Conservation (phyloP, 2,888 invertebrate genomes). For the Sinelater perroti region DNA sequence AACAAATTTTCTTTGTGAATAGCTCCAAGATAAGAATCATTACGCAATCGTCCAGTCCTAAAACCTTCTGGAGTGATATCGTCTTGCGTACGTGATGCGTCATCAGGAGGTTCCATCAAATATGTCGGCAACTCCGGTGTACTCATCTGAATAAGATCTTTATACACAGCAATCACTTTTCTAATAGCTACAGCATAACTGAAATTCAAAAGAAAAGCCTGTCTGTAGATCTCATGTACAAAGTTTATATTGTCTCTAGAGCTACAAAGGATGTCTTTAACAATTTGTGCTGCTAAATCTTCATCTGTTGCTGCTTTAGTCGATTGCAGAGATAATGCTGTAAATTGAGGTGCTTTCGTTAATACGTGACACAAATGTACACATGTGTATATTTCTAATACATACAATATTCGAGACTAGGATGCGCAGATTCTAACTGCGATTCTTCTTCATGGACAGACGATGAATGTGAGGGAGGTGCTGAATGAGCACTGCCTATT, state of each 20-base stretch:
- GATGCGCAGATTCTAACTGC: constrained; percentile 66
- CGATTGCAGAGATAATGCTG: constrained; percentile 56
- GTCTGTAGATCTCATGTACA: constrained; percentile 91
- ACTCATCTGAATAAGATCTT: constrained; percentile 94
- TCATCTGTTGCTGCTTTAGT: constrained; percentile 57
- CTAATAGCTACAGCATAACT: constrained; percentile 87
- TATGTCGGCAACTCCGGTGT: constrained; percentile 83
- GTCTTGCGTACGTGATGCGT: constrained; percentile 50
- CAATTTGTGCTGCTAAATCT: constrained; percentile 69
- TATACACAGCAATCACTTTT: constrained; percentile 90
- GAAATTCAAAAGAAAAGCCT: constrained; percentile 91
- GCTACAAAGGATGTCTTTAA: constrained; percentile 86
- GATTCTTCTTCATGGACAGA: constrained; percentile 63
- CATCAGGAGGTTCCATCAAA: constrained; percentile 74
- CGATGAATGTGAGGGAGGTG: constrained; percentile 48
- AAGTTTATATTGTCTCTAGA: constrained; percentile 93
- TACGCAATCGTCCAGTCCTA: constrained; percentile 70
- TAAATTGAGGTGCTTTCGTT: background rate
- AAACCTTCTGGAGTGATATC: constrained; percentile 44
- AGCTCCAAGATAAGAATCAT: constrained; percentile 87
- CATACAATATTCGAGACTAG: constrained; percentile 70
- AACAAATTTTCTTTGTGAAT: constrained; percentile 81
- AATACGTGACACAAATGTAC: no score
- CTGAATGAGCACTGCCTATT: constrained; percentile 36
- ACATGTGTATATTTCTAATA: no score